A percentile compares a stretch with the other conserved stretches of the same genome.
phyloP scores from a whole-genome alignment of 2,797 vertebrate genomes.

The Enteromius trimaculatus region DNA sequence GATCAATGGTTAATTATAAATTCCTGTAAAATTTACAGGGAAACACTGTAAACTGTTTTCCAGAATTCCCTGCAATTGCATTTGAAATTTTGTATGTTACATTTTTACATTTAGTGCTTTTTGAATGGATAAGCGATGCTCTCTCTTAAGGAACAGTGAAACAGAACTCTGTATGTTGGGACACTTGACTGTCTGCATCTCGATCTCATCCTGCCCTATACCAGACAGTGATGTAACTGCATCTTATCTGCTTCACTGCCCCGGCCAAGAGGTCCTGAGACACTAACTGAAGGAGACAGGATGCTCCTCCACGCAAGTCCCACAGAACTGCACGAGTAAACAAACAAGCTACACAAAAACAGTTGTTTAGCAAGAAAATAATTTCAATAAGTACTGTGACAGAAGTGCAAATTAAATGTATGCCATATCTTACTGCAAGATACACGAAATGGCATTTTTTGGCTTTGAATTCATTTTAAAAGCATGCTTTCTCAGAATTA shows the following conservation, averaged over 20 bases:
- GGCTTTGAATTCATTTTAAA: not conserved
- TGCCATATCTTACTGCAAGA: too few species aligned
- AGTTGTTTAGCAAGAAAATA: not conserved
- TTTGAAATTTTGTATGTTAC: too few species aligned
- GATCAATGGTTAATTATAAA: too few species aligned
- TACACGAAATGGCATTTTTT: not conserved
- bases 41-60: too few species aligned
- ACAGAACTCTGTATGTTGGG: conserved; percentile 9
- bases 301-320: not conserved
- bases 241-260: conserved; percentile 23
- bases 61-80: too few species aligned
- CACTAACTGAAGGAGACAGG: conserved; percentile 33
- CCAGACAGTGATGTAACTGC: conserved; percentile 28
- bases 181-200: conserved; percentile 27
- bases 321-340: not conserved
- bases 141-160: not conserved
- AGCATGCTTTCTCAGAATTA: not conserved
- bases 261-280: conserved; percentile 9
- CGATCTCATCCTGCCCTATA: not conserved
- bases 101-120: not conserved
- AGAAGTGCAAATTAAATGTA: not conserved
- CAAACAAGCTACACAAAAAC: not conserved
- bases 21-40: too few species aligned
- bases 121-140: not conserved
- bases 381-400: not conserved